These are phyloP conservation scores for Laticauda colubrina DNA, from an alignment of 2,113 vertebrate species.

Conservation along the genomic window DNA sequence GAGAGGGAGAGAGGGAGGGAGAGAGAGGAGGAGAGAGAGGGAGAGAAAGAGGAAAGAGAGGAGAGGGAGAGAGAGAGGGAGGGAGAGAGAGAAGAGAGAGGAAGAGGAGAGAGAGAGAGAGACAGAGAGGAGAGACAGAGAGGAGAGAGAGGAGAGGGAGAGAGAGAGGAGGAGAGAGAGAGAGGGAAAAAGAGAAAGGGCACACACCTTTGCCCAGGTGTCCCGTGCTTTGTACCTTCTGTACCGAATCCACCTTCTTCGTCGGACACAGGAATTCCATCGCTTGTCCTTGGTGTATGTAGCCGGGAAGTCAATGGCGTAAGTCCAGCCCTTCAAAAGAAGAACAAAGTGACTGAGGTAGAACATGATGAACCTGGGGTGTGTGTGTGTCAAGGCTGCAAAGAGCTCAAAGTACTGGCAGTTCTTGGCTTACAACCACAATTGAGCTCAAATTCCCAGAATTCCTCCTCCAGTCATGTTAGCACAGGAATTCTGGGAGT, in stretches of 20 bases:
- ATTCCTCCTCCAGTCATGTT: too few species aligned
- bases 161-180: neutral
- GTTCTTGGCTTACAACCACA: neutral
- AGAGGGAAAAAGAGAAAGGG: neutral
- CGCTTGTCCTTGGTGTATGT: slow-evolving; percentile 92
- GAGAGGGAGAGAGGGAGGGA: rapidly evolving
- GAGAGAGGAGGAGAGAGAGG: too few species aligned
- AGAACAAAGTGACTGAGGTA: slow-evolving; percentile 27
- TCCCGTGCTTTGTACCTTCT: slow-evolving; percentile 90
- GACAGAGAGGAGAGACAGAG: too few species aligned
- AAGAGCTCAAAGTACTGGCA: neutral
- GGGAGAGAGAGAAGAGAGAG: rapidly evolving
- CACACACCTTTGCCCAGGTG: slow-evolving; percentile 85
- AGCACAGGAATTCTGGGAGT: too few species aligned
- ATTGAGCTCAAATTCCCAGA: too few species aligned
- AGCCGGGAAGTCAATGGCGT: slow-evolving; percentile 93
- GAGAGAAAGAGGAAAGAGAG: rapidly evolving
- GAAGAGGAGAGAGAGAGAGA: too few species aligned
- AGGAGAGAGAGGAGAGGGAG: neutral
- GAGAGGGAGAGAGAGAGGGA: too few species aligned
- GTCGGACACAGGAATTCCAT: slow-evolving; percentile 97
- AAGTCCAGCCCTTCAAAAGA: slow-evolving; percentile 89
- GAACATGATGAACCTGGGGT: neutral
- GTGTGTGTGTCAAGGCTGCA: neutral
- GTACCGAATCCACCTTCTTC: slow-evolving; percentile 91